Percentiles rank a stretch among this genome's conserved stretches.
Evolutionary conservation across 2,888 invertebrate species (phyloP).

Genomic region (Hemithea aestivaria): DNA sequence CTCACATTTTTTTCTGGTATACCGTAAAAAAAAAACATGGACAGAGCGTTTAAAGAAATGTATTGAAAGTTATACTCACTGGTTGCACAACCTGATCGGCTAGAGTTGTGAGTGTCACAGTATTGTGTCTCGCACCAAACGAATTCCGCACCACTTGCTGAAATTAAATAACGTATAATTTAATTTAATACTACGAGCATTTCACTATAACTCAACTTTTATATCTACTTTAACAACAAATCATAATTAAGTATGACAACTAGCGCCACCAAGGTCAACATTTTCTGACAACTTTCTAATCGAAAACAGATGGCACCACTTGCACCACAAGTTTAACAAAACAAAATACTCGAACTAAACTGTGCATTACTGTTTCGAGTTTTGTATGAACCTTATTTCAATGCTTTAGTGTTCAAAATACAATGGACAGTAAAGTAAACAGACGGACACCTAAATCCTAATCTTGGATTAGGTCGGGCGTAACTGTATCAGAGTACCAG

Average conservation of each 20-base stretch:
- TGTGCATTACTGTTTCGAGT: not conserved
- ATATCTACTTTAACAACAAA: too few relatives aligned
- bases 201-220: constrained; percentile 7
- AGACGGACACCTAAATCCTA: constrained; percentile 38
- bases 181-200: not conserved
- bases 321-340: not conserved
- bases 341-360: too few relatives aligned
- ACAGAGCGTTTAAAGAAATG: too few relatives aligned
- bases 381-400: too few relatives aligned
- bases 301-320: constrained; percentile 25
- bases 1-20: too few relatives aligned
- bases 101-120: constrained; percentile 64
- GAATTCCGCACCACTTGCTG: constrained; percentile 63
- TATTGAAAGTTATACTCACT: too few relatives aligned
- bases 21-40: too few relatives aligned
- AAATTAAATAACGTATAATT: constrained; percentile 13
- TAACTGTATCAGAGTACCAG: constrained; percentile 65
- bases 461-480: constrained; percentile 62
- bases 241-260: too few relatives aligned
- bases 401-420: not conserved
- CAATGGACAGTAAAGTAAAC: not conserved
- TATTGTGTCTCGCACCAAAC: constrained; percentile 60
- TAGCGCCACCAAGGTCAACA: constrained; percentile 11
- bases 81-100: constrained; percentile 50
- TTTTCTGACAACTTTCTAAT: not conserved